phyloP scores from a whole-genome alignment of 2,888 invertebrate genomes.

The Chrysina gloriosa region DNA sequence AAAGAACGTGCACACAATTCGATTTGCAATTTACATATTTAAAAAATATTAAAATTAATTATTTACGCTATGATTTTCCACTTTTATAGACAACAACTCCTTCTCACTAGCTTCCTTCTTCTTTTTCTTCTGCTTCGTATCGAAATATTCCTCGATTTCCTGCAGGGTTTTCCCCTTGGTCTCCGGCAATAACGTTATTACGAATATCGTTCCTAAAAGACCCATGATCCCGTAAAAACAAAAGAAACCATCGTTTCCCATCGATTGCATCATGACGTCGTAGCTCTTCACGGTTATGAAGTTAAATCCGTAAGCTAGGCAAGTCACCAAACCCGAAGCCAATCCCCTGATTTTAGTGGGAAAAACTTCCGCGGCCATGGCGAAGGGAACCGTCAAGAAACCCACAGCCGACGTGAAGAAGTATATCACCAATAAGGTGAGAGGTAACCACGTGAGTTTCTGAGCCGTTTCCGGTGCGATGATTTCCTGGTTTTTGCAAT shows the following conservation, averaged over 20 bases:
- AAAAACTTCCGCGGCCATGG: conserved; percentile 70
- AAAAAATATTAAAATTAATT: not conserved
- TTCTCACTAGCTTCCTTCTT: conserved; percentile 9
- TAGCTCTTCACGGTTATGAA: conserved; percentile 68
- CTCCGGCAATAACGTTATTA: conserved; percentile 66
- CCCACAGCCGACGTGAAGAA: conserved; percentile 69
- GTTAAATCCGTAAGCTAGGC: conserved; percentile 67
- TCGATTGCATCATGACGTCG: conserved; percentile 61
- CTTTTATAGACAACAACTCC: not conserved
- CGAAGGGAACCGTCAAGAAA: conserved; percentile 70
- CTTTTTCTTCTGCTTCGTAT: conserved; percentile 22
- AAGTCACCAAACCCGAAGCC: conserved; percentile 66
- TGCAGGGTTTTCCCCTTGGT: conserved; percentile 68
- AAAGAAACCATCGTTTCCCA: conserved; percentile 67
- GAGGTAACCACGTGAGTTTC: conserved; percentile 61
- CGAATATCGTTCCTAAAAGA: conserved; percentile 66
- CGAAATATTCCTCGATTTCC: conserved; percentile 67
- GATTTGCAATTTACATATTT: not conserved
- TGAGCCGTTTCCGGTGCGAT: conserved; percentile 50
- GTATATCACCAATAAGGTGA: conserved; percentile 64
- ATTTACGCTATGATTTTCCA: not conserved
- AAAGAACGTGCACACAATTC: not conserved
- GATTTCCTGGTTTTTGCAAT: conserved; percentile 55
- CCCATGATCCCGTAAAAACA: conserved; percentile 66
- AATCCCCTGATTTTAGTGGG: conserved; percentile 68